phyloP scores from a whole-genome alignment of 2,797 vertebrate genomes.

The Hapalemur alaotrensis region DNA sequence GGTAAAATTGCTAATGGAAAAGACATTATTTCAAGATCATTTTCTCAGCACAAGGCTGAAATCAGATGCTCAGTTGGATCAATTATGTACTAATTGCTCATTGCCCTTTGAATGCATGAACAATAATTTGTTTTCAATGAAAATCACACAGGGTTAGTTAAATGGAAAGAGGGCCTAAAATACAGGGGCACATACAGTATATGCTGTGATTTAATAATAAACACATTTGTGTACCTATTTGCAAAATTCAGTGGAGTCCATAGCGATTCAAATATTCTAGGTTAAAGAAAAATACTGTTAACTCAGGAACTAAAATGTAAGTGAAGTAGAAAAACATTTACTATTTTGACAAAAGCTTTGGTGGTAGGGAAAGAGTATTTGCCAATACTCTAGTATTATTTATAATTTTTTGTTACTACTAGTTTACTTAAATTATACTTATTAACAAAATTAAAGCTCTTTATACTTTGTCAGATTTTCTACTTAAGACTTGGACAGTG shows the following conservation, averaged over 20 bases:
- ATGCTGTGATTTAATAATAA: not conserved
- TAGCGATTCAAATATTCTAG: not conserved
- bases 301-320: not conserved
- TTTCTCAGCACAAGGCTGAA: conserved; percentile 46
- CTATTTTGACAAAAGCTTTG: not conserved
- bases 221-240: not conserved
- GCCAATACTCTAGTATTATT: not conserved
- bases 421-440: not conserved
- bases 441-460: not conserved
- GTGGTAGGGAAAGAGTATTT: not conserved
- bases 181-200: not conserved
- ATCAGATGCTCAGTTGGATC: conserved; percentile 52
- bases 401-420: not conserved
- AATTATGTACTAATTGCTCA: conserved; percentile 66
- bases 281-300: not conserved
- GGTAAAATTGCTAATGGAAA: conserved; percentile 55
- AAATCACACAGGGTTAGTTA: conserved; percentile 39
- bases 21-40: conserved; percentile 51
- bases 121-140: conserved; percentile 65
- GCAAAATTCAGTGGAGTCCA: not conserved
- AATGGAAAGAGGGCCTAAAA: not conserved
- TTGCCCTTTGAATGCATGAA: conserved; percentile 62
- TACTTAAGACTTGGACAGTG: not conserved
- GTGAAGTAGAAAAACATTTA: not conserved
- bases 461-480: not conserved